Evolutionary conservation across 1,140 invertebrate species (phyloP), one percentile per base, ranked within the genome.

Genomic region (Zaprionus ghesquierei): DNA sequence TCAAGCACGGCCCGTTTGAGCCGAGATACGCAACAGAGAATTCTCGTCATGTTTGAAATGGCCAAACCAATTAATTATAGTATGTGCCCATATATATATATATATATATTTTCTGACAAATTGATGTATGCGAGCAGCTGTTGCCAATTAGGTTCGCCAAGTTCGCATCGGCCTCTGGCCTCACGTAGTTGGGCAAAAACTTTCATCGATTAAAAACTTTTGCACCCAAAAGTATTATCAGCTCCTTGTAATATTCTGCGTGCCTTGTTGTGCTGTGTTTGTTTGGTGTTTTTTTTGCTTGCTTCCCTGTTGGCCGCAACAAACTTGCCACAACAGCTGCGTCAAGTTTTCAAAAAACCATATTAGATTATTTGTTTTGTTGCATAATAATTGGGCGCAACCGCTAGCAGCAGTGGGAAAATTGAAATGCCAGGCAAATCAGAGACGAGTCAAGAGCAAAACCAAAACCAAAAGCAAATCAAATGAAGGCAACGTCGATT

Each of bases 141-240:
- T 58, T 70, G 65, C 56, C 82, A 74, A 87, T 87, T 69, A 80
- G 79, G 33, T 73, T 71, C n/a, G n/a, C n/a, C 58, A 74, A 87
- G 71, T 87, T 77, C 41, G 41, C 53, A 49, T 46, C 38, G 41
- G 23, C 23, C n/a, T 10, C 31, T 49, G 38, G 10, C 50, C 31
- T 66, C 81, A 86, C 82, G 82, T 86, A 86, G 46, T 78, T 65
- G n/a, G 22, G 23, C 65, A 54, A 29, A 87, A 89, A 82, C 64
- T 89, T 87, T 72, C 64, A 89, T 84, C 84, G 84, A 84, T 89
- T 89, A 78, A 80, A 89, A 89, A 89, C 44, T 87, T 82, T 79
- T 75, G 56, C 49, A 41, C 58, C 41, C 61, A 63, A 66, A 41
- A 72, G 65, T 54, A 89, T 87, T 82, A 89, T 87, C 84, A 89